Conservation (phyloP, 2,888 invertebrate species). For the Idaea dimidiata region DNA sequence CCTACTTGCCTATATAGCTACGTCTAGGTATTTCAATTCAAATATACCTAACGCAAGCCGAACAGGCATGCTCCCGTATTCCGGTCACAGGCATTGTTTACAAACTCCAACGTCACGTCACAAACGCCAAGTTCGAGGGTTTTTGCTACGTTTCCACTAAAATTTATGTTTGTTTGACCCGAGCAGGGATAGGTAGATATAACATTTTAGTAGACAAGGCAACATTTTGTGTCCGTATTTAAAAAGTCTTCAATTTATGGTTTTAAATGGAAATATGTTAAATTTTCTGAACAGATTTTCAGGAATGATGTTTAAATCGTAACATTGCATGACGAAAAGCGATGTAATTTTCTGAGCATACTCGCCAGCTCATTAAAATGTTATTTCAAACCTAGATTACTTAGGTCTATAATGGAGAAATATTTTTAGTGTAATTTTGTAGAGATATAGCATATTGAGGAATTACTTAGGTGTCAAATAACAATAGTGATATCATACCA, state of each 20-base stretch:
- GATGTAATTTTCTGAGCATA: too few species aligned
- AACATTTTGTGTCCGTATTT: background rate
- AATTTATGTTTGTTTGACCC: background rate
- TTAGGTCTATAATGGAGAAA: too few species aligned
- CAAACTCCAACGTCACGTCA: background rate
- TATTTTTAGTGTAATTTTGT: too few species aligned
- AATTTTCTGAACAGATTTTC: too few species aligned
- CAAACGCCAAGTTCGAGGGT: background rate
- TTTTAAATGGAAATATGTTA: too few species aligned
- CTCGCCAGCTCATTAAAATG: too few species aligned
- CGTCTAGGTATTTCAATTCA: background rate
- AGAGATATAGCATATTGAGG: too few species aligned
- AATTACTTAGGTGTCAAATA: too few species aligned
- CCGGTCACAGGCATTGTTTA: background rate
- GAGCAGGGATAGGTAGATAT: background rate
- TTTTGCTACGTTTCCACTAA: constrained; percentile 14
- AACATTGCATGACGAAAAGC: too few species aligned
- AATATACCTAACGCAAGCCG: background rate
- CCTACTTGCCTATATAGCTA: background rate
- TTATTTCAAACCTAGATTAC: too few species aligned
- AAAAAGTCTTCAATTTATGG: background rate
- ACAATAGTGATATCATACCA: too few species aligned
- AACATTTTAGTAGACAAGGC: background rate
- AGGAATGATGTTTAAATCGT: too few species aligned
- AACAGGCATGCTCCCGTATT: background rate